Percentiles rank a stretch among this genome's conserved stretches.
Evolutionary conservation across 2,113 vertebrate genomes (phyloP).

Genomic region (Callocephalon fimbriatum): DNA sequence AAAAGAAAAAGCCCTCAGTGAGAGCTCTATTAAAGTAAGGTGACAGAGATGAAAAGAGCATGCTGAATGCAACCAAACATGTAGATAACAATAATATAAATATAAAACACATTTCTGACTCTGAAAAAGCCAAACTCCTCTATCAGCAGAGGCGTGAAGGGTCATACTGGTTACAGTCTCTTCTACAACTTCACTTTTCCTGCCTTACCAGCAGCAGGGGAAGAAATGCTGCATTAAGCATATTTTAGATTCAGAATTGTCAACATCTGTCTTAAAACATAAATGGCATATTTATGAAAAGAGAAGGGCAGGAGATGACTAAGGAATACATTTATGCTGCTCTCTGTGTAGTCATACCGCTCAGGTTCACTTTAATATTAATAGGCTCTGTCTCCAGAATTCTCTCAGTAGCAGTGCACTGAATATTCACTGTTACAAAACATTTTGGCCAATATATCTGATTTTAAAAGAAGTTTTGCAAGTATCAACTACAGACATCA

Average conservation of each 20-base stretch:
- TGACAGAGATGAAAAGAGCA: not conserved
- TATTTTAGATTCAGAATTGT: not conserved
- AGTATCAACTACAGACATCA: not conserved
- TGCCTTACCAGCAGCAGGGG: not conserved
- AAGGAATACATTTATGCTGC: not conserved
- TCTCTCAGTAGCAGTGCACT: not conserved
- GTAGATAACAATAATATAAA: not conserved
- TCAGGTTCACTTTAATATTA: not conserved
- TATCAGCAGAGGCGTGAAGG: not conserved
- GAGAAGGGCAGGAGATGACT: not conserved
- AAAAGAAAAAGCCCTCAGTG: not conserved
- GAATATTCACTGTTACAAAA: not conserved
- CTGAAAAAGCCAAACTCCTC: not conserved
- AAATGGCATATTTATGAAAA: not conserved
- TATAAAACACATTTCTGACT: not conserved
- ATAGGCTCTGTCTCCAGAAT: not conserved
- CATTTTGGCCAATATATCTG: not conserved
- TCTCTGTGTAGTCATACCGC: not conserved
- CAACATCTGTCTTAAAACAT: not conserved
- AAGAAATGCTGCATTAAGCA: not conserved
- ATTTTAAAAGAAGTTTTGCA: not conserved
- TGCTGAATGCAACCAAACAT: not conserved
- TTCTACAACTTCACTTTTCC: not conserved
- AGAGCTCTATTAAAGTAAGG: not conserved
- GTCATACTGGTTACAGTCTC: not conserved